phyloP scores from a whole-genome alignment of 2,888 invertebrate species.

The Yponomeuta evonymella region DNA sequence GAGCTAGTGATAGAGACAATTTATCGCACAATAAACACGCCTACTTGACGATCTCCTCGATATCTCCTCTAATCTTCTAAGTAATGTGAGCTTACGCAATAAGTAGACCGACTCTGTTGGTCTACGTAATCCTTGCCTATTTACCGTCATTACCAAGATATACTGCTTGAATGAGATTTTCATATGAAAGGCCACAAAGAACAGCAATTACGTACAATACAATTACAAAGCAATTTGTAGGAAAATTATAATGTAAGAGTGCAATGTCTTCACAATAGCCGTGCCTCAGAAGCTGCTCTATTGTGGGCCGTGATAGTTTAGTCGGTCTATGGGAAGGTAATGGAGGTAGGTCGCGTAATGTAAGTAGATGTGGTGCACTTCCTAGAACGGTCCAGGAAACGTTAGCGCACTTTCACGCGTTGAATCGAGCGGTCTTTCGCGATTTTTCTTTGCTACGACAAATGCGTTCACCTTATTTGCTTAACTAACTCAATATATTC shows the following conservation, averaged over 20 bases:
- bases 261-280: constrained; percentile 14
- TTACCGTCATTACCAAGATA: constrained; percentile 9
- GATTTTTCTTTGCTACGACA: neutral
- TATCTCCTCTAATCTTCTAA: neutral
- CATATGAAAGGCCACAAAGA: constrained; percentile 24
- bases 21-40: neutral
- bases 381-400: constrained; percentile 47
- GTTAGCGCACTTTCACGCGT: constrained; percentile 22
- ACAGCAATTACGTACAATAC: constrained; percentile 21
- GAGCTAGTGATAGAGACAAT: neutral
- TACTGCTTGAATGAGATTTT: constrained; percentile 22
- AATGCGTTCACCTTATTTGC: neutral
- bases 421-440: constrained; percentile 8
- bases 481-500: neutral
- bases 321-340: constrained; percentile 10
- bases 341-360: constrained; percentile 11
- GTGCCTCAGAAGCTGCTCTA: constrained; percentile 10
- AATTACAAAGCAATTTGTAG: constrained; percentile 54
- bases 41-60: neutral
- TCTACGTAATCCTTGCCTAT: constrained; percentile 11
- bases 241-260: constrained; percentile 26
- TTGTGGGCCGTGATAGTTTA: constrained; percentile 7
- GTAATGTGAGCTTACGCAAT: constrained; percentile 10
- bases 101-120: neutral
- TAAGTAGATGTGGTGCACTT: constrained; percentile 31